Evolutionary conservation across 2,797 vertebrate species (phyloP), one percentile per base, ranked within the genome.

Genomic region (Cygnus olor): DNA sequence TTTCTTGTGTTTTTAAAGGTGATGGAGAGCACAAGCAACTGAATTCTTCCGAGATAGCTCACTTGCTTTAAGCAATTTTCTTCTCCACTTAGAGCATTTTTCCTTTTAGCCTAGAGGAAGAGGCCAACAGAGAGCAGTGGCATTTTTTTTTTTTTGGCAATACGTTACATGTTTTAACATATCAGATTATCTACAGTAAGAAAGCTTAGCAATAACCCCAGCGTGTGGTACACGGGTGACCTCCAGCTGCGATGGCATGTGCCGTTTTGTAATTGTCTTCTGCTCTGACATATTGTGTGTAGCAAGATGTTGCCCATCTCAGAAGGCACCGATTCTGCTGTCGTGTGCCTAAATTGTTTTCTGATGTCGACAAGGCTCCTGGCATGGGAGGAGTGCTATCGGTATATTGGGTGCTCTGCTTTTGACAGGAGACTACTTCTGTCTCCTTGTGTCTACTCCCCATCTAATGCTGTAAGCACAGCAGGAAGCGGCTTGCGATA

Each of bases 41-140:
- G 58, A 65, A 94, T 95, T 91, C 78, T 80, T 88, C 9, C 22
- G 51, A 57, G 85, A 68, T 78, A 66, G 68, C 73, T 84, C 92
- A 77, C 40, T 85, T 4, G 1, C 53, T 54, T 58, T 16, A 66
- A 80, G 56, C n/a, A 27, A 51, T 88, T 85, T 66, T 85, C 57
- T 69, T 64, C 54, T 78, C 28, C 34, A 42, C 25, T 74, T 49
- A 32, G 34, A 40, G 17, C 10, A 15, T 91, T 92, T 94, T 89
- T 53, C 36, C 85, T 73, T 77, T 76, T 38, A 70, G 38, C 30
- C 56, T 76, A 2, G 2, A 57, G 65, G 45, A 83, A 93, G 19
- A 81, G 28, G 14, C 40, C 36, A 72, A n/a, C 57, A 44, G 56
- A 77, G 36, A 34, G 8, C 42, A 63, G 13, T 44, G 27, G 4